Evolutionary conservation across 2,113 vertebrate species (phyloP).

Genomic region (Poecilia latipinna): DNA sequence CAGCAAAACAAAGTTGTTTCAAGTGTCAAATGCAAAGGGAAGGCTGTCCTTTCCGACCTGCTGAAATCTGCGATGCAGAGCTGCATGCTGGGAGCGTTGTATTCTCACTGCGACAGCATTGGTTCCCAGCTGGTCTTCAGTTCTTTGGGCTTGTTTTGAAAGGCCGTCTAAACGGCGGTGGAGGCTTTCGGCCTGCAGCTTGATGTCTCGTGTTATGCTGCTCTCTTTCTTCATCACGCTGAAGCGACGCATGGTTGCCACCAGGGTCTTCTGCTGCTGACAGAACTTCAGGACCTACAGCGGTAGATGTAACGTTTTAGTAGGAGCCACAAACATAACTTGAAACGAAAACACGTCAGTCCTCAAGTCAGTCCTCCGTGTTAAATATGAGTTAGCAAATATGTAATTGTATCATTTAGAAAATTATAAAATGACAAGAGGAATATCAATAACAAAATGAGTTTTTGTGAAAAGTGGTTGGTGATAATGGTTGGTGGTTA

Average conservation of each 20-base stretch:
- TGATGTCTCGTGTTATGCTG: conserved; percentile 86
- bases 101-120: conserved; percentile 83
- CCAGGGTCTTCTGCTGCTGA: conserved; percentile 87
- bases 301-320: neutral
- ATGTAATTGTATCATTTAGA: neutral
- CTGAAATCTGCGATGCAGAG: conserved; percentile 84
- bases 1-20: neutral
- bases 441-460: too few relatives aligned
- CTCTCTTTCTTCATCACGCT: conserved; percentile 94
- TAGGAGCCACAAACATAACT: neutral
- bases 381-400: neutral
- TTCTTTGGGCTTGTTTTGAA: conserved; percentile 80
- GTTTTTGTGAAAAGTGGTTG: neutral
- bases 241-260: conserved; percentile 91
- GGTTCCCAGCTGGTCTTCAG: conserved; percentile 80
- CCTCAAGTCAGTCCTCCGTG: neutral
- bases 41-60: conserved; percentile 46
- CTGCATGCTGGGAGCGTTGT: conserved; percentile 83
- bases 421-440: too few relatives aligned
- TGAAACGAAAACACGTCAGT: neutral
- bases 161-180: conserved; percentile 83
- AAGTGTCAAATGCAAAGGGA: neutral
- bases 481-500: neutral
- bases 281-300: conserved; percentile 80
- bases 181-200: conserved; percentile 87